These are phyloP conservation scores for Nasua narica DNA, from an alignment of 2,797 vertebrate species.

Conservation along the genomic window DNA sequence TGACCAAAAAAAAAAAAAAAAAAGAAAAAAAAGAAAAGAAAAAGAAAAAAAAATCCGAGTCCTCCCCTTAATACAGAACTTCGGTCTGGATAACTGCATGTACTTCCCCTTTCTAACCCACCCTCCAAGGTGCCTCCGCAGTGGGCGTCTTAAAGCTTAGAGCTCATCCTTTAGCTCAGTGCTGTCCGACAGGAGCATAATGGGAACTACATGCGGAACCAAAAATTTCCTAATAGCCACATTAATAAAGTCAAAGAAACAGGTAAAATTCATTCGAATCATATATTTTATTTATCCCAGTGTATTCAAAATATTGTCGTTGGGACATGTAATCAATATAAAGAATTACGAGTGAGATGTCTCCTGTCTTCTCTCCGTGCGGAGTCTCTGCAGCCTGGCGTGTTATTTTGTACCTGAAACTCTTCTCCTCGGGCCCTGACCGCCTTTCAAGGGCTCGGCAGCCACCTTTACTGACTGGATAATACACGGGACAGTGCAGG, in stretches of 20 bases:
- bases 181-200: background rate
- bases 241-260: background rate
- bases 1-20: background rate
- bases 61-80: background rate
- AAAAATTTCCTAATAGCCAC: background rate
- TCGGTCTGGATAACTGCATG: background rate
- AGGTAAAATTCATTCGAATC: background rate
- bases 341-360: background rate
- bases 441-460: rapidly evolving
- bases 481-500: rapidly evolving
- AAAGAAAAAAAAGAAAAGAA: too few relatives aligned
- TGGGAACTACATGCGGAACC: rapidly evolving
- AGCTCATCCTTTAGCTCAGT: background rate
- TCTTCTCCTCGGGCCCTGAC: rapidly evolving
- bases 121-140: background rate
- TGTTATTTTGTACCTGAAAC: rapidly evolving
- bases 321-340: background rate
- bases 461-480: rapidly evolving
- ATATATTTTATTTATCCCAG: background rate
- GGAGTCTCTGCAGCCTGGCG: rapidly evolving
- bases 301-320: background rate
- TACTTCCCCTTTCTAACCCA: background rate
- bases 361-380: too few relatives aligned
- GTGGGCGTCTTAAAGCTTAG: rapidly evolving
- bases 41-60: background rate